Evolutionary conservation across 2,797 vertebrate species (phyloP).

Genomic region (Ctenosaura bakeri): DNA sequence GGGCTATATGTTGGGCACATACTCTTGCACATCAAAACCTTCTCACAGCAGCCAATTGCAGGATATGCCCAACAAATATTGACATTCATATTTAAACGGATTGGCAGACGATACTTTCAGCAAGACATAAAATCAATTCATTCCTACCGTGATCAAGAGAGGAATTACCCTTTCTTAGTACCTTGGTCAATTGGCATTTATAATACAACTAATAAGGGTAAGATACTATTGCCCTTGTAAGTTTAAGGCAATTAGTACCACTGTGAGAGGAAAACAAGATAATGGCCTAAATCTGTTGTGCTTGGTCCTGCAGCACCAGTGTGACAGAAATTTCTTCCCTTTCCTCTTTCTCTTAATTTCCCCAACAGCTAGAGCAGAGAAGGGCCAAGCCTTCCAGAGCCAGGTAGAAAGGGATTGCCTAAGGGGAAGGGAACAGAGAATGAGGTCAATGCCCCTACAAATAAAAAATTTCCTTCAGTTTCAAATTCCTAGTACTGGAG

Average conservation of each 20-base stretch:
- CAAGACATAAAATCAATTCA: not conserved
- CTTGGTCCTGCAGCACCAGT: not conserved
- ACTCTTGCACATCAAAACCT: not conserved
- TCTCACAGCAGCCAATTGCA: not conserved
- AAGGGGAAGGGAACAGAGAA: no score
- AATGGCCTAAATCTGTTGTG: not conserved
- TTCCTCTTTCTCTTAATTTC: not conserved
- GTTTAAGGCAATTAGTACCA: fast-evolving
- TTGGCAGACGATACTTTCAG: not conserved
- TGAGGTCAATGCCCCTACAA: no score
- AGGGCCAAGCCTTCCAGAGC: not conserved
- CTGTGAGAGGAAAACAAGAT: not conserved
- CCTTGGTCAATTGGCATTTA: not conserved
- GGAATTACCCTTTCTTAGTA: not conserved
- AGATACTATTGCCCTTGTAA: not conserved
- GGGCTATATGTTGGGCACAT: not conserved
- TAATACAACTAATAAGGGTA: not conserved
- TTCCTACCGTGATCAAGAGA: not conserved
- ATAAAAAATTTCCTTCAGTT: no score
- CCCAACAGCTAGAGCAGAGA: no score
- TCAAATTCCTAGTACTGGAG: no score
- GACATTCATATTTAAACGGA: not conserved
- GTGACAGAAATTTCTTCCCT: not conserved
- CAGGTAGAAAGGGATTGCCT: not conserved
- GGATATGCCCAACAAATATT: not conserved